Evolutionary conservation across 2,888 invertebrate species (phyloP), one percentile per base, ranked within the genome.

Genomic region (Microchrysa polita): DNA sequence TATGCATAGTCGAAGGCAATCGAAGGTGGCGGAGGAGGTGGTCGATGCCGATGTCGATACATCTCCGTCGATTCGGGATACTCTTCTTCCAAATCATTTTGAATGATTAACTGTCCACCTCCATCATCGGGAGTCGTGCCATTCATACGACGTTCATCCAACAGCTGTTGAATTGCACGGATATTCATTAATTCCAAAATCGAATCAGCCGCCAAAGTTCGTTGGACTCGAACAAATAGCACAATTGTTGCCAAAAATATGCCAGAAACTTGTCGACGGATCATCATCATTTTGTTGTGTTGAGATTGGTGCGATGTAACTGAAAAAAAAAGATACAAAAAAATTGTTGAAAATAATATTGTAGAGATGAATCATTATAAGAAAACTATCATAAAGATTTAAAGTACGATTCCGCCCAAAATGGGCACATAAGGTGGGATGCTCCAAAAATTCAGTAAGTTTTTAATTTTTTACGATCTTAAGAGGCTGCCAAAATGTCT

Each of bases 121-220:
- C 86, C 82, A 20, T 86, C 82, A 12, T 76, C 74, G 14, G 73
- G 73, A 16, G 16, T 42, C 57, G 60, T 74, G n/a, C 83, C 52
- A 72, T 72, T 72, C 44, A 83, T 72, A 84, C 86, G 82, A 73
- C 88, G 82, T 77, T 87, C 87, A 12, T 87, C 88, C 27, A 88
- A 81, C 76, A 88, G 81, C 76, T 87, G 84, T 79, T 89, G 88
- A 12, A 89, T 89, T 81, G 88, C 87, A 79, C 88, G 87, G 61
- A 88, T 89, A 79, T 89, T 87, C 78, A 90, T 89, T 76, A 89
- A 88, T 79, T 89, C 89, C 79, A 89, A 83, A 77, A 90, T 89
- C 16, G 89, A 89, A 80, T 88, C 88, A 22, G 34, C 74, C 16
- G 44, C 60, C 12, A 55, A n/a, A 67, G 59, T 74, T 75, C 73